Percentiles rank a stretch among this genome's conserved stretches.
phyloP scores from a whole-genome alignment of 2,888 invertebrate species.

The Bombylius discolor region DNA sequence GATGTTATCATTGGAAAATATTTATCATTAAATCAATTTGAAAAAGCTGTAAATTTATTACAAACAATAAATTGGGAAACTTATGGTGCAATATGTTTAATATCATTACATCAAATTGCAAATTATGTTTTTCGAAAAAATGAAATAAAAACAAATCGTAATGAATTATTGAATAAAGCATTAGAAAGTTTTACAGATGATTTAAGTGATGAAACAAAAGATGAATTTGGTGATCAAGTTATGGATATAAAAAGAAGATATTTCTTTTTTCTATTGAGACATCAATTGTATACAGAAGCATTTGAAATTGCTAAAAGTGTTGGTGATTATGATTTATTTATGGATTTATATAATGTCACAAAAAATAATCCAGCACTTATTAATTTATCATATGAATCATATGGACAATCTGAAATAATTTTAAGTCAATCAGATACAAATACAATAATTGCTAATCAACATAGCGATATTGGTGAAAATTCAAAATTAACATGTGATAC shows the following conservation, averaged over 20 bases:
- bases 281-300: constrained; percentile 64
- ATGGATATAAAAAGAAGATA: constrained; percentile 73
- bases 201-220: constrained; percentile 51
- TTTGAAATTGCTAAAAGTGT: constrained; percentile 75
- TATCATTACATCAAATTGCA: constrained; percentile 58
- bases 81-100: constrained; percentile 60
- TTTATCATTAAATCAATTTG: constrained; percentile 47
- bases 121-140: constrained; percentile 42
- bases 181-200: constrained; percentile 65
- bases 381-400: constrained; percentile 56
- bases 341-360: constrained; percentile 70
- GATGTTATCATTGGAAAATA: constrained; percentile 51
- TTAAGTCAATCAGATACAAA: constrained; percentile 27
- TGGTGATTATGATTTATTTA: constrained; percentile 73
- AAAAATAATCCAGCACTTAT: constrained; percentile 41
- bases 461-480: constrained; percentile 17
- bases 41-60: constrained; percentile 54
- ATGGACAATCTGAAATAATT: constrained; percentile 48
- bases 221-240: constrained; percentile 64
- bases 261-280: constrained; percentile 65
- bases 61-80: constrained; percentile 63
- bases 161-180: constrained; percentile 56
- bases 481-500: neutral
- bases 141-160: constrained; percentile 25
- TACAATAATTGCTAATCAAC: constrained; percentile 24